Base-by-base conservation (phyloP, 2,888 invertebrate species). In the Orchesella flavescens region DNA sequence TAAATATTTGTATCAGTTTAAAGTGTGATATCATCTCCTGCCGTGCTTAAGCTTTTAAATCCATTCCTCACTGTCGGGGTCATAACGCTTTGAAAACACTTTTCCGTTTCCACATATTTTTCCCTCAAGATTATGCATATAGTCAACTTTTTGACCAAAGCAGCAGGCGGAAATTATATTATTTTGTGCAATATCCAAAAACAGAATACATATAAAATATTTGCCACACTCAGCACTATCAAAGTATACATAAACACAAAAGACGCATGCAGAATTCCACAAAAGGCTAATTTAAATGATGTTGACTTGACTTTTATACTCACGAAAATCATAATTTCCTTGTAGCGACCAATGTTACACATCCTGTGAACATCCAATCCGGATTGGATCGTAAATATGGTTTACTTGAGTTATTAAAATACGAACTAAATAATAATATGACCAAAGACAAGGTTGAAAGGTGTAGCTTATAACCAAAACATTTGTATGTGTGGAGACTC, bases 51-150 rank as follows among this genome's bases (percentile, higher is more conserved):
- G 65, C 78, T 78, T 78, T 65, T 23, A 43, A 34, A 77, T 57
- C 34, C 53, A 65, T 68, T 72, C 68, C 57, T 77, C 83, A 66
- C 83, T 61, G 83, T 83, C 73, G 83, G 83, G 83, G 83, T 83
- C 83, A 83, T 77, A 68, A 83, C 78, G 83, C 68, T 83, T 83
- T 83, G 78, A 83, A 83, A 83, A 61, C 72, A 78, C 59, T 83
- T 83, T 83, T 83, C 77, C 83, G 78, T 83, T 83, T 83, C 73
- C 83, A n/a, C n/a, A 49, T 77, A 76, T 71, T 57, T 65, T 83
- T 76, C n/a, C n/a, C n/a, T n/a, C 65, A 83, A 23, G 75, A 82
- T 75, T 75, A 34, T 7, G 2, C 7, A 34, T 34, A 71, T 46
- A 83, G 57, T 12, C 65, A 53, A 83, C 76, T 83, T 76, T 65